Conservation (phyloP, 2,113 vertebrate genomes). For the Regulus satrapa region DNA sequence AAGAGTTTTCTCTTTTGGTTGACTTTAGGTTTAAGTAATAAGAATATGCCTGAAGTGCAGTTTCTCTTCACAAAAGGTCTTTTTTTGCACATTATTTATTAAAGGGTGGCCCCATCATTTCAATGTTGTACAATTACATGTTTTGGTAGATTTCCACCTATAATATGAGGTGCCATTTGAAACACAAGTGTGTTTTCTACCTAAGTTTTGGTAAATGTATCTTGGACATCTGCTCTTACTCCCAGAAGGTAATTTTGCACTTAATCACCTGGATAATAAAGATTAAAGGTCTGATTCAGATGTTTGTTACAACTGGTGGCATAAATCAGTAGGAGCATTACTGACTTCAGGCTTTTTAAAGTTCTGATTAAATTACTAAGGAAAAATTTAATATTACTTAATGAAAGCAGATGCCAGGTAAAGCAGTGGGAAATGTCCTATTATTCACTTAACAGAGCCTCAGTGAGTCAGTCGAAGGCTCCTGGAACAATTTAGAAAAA, state of each 20-base stretch:
- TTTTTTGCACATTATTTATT: neutral
- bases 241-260: neutral
- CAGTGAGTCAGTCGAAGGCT: constrained; percentile 1
- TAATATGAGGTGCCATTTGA: neutral
- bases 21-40: neutral
- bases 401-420: constrained; percentile 9
- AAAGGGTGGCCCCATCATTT: neutral
- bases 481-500: neutral
- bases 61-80: neutral
- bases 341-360: neutral
- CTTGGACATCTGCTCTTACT: neutral
- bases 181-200: neutral
- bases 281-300: neutral
- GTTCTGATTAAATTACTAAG: neutral
- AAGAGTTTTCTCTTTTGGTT: neutral
- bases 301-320: neutral
- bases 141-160: neutral
- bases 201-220: neutral
- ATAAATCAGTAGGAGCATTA: neutral
- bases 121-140: neutral
- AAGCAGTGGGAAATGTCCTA: neutral
- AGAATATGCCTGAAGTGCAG: neutral
- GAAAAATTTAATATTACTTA: constrained; percentile 11
- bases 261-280: constrained; percentile 4
- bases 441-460: neutral